Base-by-base conservation (phyloP, 2,113 vertebrate species). In the Macrotis lagotis region DNA sequence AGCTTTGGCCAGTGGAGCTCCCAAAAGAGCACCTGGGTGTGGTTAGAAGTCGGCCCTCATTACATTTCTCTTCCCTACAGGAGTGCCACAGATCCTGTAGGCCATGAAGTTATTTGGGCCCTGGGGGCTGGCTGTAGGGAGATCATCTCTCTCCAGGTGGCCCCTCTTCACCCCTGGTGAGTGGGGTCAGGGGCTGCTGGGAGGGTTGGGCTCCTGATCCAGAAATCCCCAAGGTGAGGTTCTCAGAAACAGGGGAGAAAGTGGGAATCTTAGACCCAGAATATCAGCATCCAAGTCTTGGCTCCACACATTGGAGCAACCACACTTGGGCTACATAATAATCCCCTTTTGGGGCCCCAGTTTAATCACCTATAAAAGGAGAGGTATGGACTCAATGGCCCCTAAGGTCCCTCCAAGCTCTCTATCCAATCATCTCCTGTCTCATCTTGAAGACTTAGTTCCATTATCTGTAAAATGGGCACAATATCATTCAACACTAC, bases 91-190 rank as follows among this genome's bases (percentile, higher is more conserved):
- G 99, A 99, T 96, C 99, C 99, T 0, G 99, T 99, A 37, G 99
- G 99, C 95, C 99, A 99, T 50, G 99, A 99, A 92, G 99, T 99
- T 88, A 99, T 99, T 97, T 99, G 99, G 99, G 99, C 99, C 28
- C 98, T 99, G 0, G 99, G 99, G 44, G 99, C 99, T 55, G 99
- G 99, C 93, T 99, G 99, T 98, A 99, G 99, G 98, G 99, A 99
- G 98, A 99, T 99, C 88, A 99, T 99, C 98, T 99, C 99, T 95
- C 98, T 99, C 51, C 99, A 99, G 98, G 99, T 99, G 94, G 99
- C 99, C 0, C 99, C 99, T 51, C 98, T 99, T 93, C 99, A 99
- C 88, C 99, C 99, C 22, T 99, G 99, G 99, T 99, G 98, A 99
- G 98, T 97, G 28, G 12, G 47, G 0, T 0, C 0, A 0, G 37